Conservation (phyloP, 2,888 invertebrate species). For the Oxyteleia sp. region DNA sequence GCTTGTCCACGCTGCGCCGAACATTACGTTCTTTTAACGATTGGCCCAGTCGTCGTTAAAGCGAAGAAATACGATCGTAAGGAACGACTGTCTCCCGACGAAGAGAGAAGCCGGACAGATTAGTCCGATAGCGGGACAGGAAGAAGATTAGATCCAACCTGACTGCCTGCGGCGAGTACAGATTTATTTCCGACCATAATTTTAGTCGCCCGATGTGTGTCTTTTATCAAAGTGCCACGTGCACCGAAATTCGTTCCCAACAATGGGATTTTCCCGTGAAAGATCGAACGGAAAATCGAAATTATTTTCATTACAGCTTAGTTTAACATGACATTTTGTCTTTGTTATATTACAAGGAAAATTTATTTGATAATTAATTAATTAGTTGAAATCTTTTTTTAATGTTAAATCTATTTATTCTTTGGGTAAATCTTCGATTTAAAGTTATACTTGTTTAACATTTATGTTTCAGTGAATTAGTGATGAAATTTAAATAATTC, state of each 20-base stretch:
- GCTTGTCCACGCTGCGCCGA: constrained; percentile 39
- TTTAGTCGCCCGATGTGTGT: constrained; percentile 52
- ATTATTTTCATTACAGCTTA: constrained; percentile 11
- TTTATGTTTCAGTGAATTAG: too few species aligned
- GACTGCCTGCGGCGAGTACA: constrained; percentile 68
- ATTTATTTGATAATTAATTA: too few species aligned
- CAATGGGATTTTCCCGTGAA: constrained; percentile 29
- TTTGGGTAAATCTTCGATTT: too few species aligned
- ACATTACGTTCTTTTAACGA: constrained; percentile 77
- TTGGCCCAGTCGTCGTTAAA: constrained; percentile 74
- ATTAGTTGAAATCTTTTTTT: too few species aligned
- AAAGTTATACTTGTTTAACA: too few species aligned
- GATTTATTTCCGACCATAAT: constrained; percentile 69
- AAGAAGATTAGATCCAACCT: constrained; percentile 69
- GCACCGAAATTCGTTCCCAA: constrained; percentile 48
- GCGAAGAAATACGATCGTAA: constrained; percentile 75
- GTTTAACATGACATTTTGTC: too few species aligned
- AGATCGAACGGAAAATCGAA: constrained; percentile 34
- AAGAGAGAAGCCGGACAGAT: constrained; percentile 70
- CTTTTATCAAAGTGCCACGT: constrained; percentile 64
- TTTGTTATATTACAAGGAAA: too few species aligned
- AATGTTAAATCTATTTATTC: too few species aligned
- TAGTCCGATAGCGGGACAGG: constrained; percentile 69
- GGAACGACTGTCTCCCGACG: constrained; percentile 58
- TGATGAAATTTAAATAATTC: too few species aligned